Evolutionary conservation across 1,140 invertebrate species (phyloP).

Genomic region (Asobara japonica): DNA sequence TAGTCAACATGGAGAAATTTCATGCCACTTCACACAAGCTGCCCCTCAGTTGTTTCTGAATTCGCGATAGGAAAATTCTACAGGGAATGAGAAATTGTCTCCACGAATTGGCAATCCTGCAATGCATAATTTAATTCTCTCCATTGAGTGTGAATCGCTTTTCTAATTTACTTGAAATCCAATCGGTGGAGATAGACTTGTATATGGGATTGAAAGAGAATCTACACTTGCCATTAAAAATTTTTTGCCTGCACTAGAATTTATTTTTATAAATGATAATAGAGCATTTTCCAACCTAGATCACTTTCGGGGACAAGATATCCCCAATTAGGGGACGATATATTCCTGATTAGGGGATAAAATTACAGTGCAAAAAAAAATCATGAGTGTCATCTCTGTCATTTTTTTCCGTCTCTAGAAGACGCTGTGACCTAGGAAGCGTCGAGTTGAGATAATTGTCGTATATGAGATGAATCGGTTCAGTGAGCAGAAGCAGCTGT

Average conservation of each 20-base stretch:
- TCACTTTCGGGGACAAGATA: too few relatives aligned
- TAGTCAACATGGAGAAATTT: too few relatives aligned
- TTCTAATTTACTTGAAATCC: conserved; percentile 39
- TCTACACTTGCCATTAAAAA: too few relatives aligned
- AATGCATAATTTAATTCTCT: conserved; percentile 42
- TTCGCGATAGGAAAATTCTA: too few relatives aligned
- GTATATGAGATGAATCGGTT: conserved; percentile 49
- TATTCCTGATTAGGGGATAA: background rate
- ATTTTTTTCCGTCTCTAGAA: background rate
- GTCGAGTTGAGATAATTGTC: conserved; percentile 41
- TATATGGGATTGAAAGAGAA: background rate
- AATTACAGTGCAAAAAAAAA: background rate
- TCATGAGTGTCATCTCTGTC: background rate
- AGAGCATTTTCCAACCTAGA: too few relatives aligned
- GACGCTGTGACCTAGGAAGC: background rate
- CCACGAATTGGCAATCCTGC: conserved; percentile 55
- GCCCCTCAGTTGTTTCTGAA: too few relatives aligned
- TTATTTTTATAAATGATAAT: too few relatives aligned
- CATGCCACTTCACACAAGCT: too few relatives aligned
- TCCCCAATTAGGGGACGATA: too few relatives aligned
- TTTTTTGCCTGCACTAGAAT: too few relatives aligned
- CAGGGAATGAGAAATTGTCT: conserved; percentile 46
- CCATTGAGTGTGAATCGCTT: conserved; percentile 42
- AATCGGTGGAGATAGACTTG: conserved; percentile 33
- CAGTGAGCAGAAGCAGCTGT: conserved; percentile 50